Percentiles rank a stretch among this genome's conserved stretches.
These are phyloP conservation scores for Glossophaga mutica DNA, from an alignment of 2,797 vertebrate genomes.

Conservation along the genomic window DNA sequence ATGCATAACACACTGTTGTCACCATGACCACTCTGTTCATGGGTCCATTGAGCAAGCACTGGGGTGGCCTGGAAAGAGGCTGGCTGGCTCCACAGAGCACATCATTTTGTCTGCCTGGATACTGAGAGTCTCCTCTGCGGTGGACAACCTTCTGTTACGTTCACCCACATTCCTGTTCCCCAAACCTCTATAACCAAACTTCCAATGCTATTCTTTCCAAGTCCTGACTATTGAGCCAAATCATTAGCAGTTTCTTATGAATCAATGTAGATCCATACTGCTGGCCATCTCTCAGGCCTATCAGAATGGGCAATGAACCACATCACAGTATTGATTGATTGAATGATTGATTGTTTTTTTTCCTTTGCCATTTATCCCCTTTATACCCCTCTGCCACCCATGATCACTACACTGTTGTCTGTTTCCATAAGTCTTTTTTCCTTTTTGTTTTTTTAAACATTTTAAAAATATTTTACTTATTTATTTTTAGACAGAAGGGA, in stretches of 20 bases:
- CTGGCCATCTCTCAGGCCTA: background rate
- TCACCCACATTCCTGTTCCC: background rate
- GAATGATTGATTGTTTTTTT: too few species aligned
- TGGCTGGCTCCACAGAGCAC: background rate
- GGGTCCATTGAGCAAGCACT: background rate
- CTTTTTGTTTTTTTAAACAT: too few species aligned
- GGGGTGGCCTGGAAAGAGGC: background rate
- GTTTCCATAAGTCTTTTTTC: too few species aligned
- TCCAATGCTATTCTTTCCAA: background rate
- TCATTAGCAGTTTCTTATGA: background rate
- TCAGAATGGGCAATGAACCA: background rate
- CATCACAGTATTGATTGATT: background rate
- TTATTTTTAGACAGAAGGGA: too few species aligned
- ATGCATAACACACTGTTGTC: background rate
- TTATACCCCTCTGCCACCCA: too few species aligned
- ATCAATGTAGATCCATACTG: background rate
- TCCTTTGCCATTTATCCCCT: too few species aligned
- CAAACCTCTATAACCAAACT: background rate
- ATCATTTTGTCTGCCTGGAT: background rate
- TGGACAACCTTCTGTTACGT: background rate
- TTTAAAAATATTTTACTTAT: too few species aligned
- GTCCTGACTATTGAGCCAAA: background rate
- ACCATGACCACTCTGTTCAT: background rate
- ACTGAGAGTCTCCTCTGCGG: background rate
- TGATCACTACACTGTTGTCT: too few species aligned